phyloP scores from a whole-genome alignment of 2,888 invertebrate species.

The Hoplodrina blanda region DNA sequence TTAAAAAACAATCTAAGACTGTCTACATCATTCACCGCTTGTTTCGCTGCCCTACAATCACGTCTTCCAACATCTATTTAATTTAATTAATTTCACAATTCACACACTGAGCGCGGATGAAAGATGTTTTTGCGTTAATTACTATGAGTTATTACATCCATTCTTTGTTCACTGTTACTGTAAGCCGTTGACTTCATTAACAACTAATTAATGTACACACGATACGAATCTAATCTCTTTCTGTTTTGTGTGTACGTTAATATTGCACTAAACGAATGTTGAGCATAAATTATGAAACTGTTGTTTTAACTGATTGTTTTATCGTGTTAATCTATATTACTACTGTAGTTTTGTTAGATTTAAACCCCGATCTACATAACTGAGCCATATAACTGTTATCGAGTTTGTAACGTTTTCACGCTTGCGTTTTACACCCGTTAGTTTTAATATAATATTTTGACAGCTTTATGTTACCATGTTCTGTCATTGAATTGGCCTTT shows the following conservation, averaged over 20 bases:
- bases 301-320: slow-evolving; percentile 71
- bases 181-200: slow-evolving; percentile 76
- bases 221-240: slow-evolving; percentile 76
- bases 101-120: slow-evolving; percentile 65
- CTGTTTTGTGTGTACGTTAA: slow-evolving; percentile 61
- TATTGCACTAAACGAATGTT: slow-evolving; percentile 68
- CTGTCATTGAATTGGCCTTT: slow-evolving; percentile 11
- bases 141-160: slow-evolving; percentile 67
- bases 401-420: slow-evolving; percentile 48
- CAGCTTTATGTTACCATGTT: slow-evolving; percentile 14
- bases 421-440: slow-evolving; percentile 39
- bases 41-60: slow-evolving; percentile 53
- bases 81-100: slow-evolving; percentile 68
- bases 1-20: slow-evolving; percentile 4
- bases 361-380: slow-evolving; percentile 57
- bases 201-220: slow-evolving; percentile 73
- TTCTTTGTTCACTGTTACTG: slow-evolving; percentile 70
- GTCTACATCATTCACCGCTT: slow-evolving; percentile 39
- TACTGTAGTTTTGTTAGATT: slow-evolving; percentile 58
- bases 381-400: slow-evolving; percentile 52
- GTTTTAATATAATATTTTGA: slow-evolving; percentile 37
- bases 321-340: slow-evolving; percentile 62
- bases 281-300: slow-evolving; percentile 65
- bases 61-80: slow-evolving; percentile 60
- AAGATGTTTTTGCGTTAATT: slow-evolving; percentile 68